phyloP scores from a whole-genome alignment of 2,113 vertebrate genomes.

The Psilopsiagon aurifrons region DNA sequence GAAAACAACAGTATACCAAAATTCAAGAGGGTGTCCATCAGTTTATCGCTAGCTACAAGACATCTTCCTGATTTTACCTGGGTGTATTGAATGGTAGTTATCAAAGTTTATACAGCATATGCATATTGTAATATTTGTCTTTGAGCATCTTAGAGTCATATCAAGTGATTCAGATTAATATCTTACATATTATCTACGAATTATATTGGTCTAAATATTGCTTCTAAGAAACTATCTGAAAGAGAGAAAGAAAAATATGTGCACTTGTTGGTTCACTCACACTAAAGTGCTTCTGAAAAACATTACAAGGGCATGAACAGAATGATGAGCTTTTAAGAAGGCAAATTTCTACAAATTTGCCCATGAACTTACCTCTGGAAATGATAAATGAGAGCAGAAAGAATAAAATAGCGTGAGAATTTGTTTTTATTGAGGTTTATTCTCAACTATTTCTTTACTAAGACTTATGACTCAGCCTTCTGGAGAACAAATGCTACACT shows the following conservation, averaged over 20 bases:
- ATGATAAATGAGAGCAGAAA: neutral
- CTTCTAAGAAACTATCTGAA: neutral
- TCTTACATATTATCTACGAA: neutral
- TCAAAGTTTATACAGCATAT: neutral
- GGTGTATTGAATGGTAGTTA: neutral
- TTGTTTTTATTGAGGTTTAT: neutral
- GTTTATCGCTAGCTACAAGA: neutral
- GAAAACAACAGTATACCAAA: neutral
- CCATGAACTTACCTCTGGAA: neutral
- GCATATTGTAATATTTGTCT: neutral
- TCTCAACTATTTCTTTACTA: neutral
- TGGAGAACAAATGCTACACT: neutral
- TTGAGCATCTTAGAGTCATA: neutral
- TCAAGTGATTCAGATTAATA: neutral
- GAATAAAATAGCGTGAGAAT: neutral
- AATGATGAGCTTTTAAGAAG: neutral
- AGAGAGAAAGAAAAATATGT: neutral
- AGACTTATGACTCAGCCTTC: neutral
- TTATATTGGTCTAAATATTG: neutral
- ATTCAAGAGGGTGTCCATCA: neutral
- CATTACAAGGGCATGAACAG: neutral
- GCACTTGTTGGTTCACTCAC: neutral
- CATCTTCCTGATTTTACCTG: neutral
- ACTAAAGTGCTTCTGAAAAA: neutral
- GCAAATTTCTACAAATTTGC: neutral